Percentiles rank a stretch among this genome's conserved stretches.
Evolutionary conservation across 1,140 invertebrate species (phyloP).

Genomic region (Formica selysi): DNA sequence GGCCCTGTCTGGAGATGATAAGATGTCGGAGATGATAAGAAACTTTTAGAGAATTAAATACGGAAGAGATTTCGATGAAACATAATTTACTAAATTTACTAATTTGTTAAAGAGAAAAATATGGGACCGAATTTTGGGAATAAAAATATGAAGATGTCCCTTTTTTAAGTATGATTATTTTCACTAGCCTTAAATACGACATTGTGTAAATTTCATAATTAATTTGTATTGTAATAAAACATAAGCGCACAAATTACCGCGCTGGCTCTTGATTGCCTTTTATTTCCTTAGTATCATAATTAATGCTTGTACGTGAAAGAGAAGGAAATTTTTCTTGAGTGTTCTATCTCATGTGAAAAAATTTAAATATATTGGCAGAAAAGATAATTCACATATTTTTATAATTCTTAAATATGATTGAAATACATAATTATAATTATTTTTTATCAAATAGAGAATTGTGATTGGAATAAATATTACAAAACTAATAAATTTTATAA

Average conservation of each 20-base stretch:
- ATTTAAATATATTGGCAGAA: neutral
- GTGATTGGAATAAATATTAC: neutral
- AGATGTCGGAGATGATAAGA: conserved; percentile 24
- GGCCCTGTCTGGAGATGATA: conserved; percentile 27
- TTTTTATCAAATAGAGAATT: neutral
- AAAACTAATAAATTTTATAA: neutral
- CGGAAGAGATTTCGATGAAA: conserved; percentile 43
- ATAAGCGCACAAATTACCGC: no score
- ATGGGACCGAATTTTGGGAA: neutral
- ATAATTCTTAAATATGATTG: neutral
- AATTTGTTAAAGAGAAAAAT: conserved; percentile 42
- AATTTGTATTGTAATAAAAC: no score
- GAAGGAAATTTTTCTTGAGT: neutral
- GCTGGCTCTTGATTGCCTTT: no score
- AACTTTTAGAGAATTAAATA: conserved; percentile 31
- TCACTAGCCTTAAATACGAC: neutral
- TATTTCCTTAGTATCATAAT: neutral
- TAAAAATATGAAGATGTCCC: neutral
- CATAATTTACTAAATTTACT: neutral
- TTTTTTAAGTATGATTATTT: neutral
- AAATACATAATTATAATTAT: neutral
- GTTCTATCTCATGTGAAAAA: neutral
- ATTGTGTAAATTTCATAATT: conserved; percentile 19
- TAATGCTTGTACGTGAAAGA: neutral
- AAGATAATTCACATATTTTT: conserved; percentile 16